Conservation (phyloP, 2,888 invertebrate species). For the Drosophila koepferae region DNA sequence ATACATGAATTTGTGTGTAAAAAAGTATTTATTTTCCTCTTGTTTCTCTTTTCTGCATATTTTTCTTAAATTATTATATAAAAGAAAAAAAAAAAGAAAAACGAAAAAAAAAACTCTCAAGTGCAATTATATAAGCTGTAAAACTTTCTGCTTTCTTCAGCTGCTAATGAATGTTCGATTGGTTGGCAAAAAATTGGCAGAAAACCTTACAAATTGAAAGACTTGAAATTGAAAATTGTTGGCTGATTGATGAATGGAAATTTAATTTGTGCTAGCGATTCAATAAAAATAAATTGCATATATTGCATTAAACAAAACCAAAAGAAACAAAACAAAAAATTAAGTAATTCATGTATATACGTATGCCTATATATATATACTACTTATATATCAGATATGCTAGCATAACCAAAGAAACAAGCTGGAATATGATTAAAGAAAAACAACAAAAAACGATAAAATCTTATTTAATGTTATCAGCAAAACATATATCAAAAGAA, state of each 20-base stretch:
- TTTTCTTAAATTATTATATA: background rate
- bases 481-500: conserved; percentile 60
- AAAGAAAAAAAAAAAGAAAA: conserved; percentile 9
- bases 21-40: conserved; percentile 47
- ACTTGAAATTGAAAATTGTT: conserved; percentile 71
- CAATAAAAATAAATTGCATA: conserved; percentile 35
- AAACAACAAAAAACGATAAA: conserved; percentile 25
- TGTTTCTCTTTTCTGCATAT: background rate
- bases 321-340: background rate
- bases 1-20: conserved; percentile 46
- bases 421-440: conserved; percentile 43
- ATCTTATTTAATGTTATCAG: conserved; percentile 68
- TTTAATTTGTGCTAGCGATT: conserved; percentile 40
- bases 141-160: conserved; percentile 72
- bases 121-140: conserved; percentile 73
- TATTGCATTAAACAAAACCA: conserved; percentile 28
- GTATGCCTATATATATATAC: conserved; percentile 25
- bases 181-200: conserved; percentile 43
- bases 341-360: conserved; percentile 43
- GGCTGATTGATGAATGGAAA: conserved; percentile 64
- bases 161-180: conserved; percentile 40
- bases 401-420: conserved; percentile 37
- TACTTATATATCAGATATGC: conserved; percentile 52
- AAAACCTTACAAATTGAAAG: conserved; percentile 69
- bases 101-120: conserved; percentile 59